Conservation (phyloP, 2,888 invertebrate species). For the Oscheius sp. region DNA sequence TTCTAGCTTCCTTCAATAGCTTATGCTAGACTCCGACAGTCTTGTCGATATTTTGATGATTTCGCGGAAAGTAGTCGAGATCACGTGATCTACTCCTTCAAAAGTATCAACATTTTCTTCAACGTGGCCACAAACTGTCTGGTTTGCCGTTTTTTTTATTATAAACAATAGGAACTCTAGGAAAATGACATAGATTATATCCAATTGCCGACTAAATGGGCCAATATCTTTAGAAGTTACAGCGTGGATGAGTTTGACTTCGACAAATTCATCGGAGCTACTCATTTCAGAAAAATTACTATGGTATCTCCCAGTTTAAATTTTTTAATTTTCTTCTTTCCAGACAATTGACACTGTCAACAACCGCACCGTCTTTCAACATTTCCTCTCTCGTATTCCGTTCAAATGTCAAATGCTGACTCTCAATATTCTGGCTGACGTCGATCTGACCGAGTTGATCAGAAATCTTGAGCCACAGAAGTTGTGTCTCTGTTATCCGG, state of each 20-base stretch:
- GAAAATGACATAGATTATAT: background rate
- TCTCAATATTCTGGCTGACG: background rate
- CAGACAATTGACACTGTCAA: background rate
- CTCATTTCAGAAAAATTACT: background rate
- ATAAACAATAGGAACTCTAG: background rate
- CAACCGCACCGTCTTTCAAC: background rate
- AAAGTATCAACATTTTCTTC: background rate
- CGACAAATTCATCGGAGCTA: background rate
- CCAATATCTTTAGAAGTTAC: background rate
- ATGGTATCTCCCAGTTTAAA: too few species aligned
- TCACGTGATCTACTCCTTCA: background rate
- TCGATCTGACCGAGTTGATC: background rate
- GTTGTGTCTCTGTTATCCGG: background rate
- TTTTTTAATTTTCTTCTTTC: too few species aligned
- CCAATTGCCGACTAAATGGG: background rate
- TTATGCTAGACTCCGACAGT: background rate
- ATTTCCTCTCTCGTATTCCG: background rate
- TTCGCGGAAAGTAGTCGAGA: background rate
- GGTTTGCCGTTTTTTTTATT: background rate
- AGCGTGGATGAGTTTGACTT: background rate
- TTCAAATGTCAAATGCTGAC: background rate
- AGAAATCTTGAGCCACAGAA: background rate
- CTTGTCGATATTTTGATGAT: background rate
- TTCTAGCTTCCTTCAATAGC: background rate
- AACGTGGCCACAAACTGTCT: background rate